These are phyloP conservation scores for Drosophila stalkeri DNA, from an alignment of 2,888 invertebrate genomes.

Conservation along the genomic window DNA sequence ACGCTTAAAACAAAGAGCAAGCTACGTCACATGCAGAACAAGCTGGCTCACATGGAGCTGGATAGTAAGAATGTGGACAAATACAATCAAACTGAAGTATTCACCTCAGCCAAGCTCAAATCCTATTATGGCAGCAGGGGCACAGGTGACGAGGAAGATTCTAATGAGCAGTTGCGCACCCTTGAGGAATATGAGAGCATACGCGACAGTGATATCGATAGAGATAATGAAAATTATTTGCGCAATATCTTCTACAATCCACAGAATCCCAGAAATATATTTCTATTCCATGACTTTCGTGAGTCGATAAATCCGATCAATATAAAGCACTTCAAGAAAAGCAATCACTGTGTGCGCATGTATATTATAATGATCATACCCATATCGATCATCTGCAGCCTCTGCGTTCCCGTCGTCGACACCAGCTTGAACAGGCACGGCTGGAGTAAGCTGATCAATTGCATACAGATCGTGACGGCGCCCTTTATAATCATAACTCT, in stretches of 20 bases:
- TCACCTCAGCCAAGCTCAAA: background rate
- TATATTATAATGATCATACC: constrained; percentile 51
- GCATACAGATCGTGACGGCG: constrained; percentile 61
- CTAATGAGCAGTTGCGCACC: background rate
- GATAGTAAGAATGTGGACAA: constrained; percentile 4
- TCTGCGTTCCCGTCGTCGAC: constrained; percentile 71
- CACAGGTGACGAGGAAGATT: no score
- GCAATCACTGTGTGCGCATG: constrained; percentile 18
- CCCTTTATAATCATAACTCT: constrained; percentile 51
- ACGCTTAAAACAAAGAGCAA: background rate
- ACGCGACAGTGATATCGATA: background rate
- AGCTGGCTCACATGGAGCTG: constrained; percentile 3
- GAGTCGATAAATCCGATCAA: constrained; percentile 62
- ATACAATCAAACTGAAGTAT: background rate
- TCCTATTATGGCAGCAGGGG: background rate
- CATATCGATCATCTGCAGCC: constrained; percentile 34
- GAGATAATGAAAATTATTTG: background rate
- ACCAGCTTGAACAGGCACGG: constrained; percentile 69
- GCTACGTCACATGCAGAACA: background rate
- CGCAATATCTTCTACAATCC: constrained; percentile 1
- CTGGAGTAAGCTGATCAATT: constrained; percentile 80
- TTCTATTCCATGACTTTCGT: constrained; percentile 54
- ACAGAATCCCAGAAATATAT: background rate
- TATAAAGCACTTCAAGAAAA: constrained; percentile 41
- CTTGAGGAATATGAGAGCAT: background rate